Conservation (phyloP, 1,140 invertebrate genomes). For the Hycleus cichorii region DNA sequence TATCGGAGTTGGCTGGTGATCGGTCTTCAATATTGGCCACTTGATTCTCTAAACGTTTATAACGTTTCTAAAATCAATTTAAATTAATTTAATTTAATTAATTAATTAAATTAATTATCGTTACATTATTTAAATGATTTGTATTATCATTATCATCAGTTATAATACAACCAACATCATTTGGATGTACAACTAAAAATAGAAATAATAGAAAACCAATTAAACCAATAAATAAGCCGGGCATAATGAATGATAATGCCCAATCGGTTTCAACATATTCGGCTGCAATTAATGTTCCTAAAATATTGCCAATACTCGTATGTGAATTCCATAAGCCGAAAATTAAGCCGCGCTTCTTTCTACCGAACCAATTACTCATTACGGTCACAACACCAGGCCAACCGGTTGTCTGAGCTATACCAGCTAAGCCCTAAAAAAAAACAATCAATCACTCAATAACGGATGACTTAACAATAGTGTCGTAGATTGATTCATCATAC, state of each 20-base stretch:
- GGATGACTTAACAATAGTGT: no score
- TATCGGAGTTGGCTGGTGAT: conserved; percentile 31
- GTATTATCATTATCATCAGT: conserved; percentile 30
- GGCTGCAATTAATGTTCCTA: conserved; percentile 69
- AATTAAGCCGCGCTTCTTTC: conserved; percentile 81
- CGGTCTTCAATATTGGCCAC: conserved; percentile 24
- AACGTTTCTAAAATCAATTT: conserved; percentile 21
- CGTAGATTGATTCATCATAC: no score
- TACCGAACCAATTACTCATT: conserved; percentile 94
- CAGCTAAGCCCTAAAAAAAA: conserved; percentile 47
- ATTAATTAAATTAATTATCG: neutral
- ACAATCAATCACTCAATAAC: neutral
- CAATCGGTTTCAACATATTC: conserved; percentile 80
- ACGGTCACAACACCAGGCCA: conserved; percentile 91
- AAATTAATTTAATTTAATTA: no score
- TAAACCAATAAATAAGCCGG: conserved; percentile 74
- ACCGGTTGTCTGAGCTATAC: conserved; percentile 80
- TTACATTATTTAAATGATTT: neutral
- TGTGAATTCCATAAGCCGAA: conserved; percentile 97
- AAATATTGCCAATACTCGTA: conserved; percentile 91
- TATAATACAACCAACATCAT: conserved; percentile 57
- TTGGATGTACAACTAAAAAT: conserved; percentile 75
- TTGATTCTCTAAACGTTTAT: conserved; percentile 27
- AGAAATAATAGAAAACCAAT: conserved; percentile 78
- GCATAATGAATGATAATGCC: conserved; percentile 88